Evolutionary conservation across 1,140 invertebrate genomes (phyloP).

Genomic region (Dreissena rostriformis): DNA sequence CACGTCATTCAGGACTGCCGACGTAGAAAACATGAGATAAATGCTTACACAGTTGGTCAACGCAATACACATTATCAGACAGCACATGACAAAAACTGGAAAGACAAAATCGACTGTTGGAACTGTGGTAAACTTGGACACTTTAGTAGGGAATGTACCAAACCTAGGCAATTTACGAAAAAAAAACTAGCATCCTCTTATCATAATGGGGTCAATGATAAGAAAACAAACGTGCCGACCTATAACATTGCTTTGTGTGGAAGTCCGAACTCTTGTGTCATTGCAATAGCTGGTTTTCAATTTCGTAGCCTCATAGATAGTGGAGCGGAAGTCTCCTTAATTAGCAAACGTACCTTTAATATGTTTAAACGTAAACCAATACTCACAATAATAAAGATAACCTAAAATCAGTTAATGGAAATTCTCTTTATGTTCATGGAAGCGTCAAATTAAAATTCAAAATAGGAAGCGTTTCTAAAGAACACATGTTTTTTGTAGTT

Average conservation of each 20-base stretch:
- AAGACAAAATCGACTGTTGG: constrained; percentile 15
- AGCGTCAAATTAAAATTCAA: constrained; percentile 33
- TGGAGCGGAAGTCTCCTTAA: constrained; percentile 24
- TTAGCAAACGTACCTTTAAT: constrained; percentile 34
- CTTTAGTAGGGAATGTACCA: neutral
- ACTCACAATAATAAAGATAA: constrained; percentile 2
- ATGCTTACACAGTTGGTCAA: too few relatives aligned
- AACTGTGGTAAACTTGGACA: constrained; percentile 16
- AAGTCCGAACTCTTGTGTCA: constrained; percentile 44
- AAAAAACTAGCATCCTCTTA: constrained; percentile 17
- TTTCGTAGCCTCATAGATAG: constrained; percentile 37
- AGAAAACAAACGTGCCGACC: neutral
- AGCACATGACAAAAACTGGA: neutral
- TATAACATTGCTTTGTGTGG: neutral
- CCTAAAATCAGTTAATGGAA: constrained; percentile 48
- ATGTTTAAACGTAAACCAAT: constrained; percentile 1
- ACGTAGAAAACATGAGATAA: neutral
- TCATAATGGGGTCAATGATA: neutral
- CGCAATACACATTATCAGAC: neutral
- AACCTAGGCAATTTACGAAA: neutral
- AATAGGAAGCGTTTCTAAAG: constrained; percentile 5
- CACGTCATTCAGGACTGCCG: neutral
- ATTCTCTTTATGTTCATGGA: constrained; percentile 19
- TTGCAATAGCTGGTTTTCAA: constrained; percentile 47
- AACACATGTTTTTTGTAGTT: constrained; percentile 23